A percentile compares a stretch with the other conserved stretches of the same genome.
Conservation (phyloP, 2,888 invertebrate genomes). For the Parnassius mnemosyne region DNA sequence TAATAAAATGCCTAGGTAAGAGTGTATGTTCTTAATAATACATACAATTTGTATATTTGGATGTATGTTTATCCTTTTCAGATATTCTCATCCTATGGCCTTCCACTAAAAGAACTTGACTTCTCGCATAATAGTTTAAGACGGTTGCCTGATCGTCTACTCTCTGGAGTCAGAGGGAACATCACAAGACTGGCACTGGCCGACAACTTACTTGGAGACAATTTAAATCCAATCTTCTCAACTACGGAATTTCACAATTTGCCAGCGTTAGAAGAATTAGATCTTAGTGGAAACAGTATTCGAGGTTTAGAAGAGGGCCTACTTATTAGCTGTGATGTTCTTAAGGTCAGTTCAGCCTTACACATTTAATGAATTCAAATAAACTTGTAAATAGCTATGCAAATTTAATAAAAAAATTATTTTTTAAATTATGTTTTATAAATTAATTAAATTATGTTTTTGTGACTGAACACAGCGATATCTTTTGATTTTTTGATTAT, state of each 20-base stretch:
- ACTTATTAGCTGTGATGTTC: slow-evolving; percentile 88
- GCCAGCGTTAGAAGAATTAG: slow-evolving; percentile 85
- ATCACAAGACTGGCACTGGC: slow-evolving; percentile 86
- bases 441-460: no score
- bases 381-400: no score
- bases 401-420: no score
- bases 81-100: slow-evolving; percentile 85
- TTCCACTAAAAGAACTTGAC: slow-evolving; percentile 88
- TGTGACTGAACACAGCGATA: no score
- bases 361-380: no score
- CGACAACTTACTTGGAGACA: slow-evolving; percentile 93
- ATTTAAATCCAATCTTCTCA: slow-evolving; percentile 94
- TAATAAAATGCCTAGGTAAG: no score
- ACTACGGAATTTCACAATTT: slow-evolving; percentile 91
- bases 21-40: no score
- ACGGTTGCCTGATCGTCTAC: slow-evolving; percentile 87
- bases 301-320: slow-evolving; percentile 92
- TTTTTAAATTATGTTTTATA: no score
- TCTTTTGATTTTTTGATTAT: no score
- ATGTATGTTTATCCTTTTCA: slow-evolving; percentile 40
- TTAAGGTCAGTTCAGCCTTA: slow-evolving; percentile 77
- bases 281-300: slow-evolving; percentile 90
- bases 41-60: no score
- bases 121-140: slow-evolving; percentile 91
- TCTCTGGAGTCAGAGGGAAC: slow-evolving; percentile 83